Percentiles rank a stretch among this genome's conserved stretches.
Evolutionary conservation across 2,797 vertebrate genomes (phyloP).

Genomic region (Podargus strigoides): DNA sequence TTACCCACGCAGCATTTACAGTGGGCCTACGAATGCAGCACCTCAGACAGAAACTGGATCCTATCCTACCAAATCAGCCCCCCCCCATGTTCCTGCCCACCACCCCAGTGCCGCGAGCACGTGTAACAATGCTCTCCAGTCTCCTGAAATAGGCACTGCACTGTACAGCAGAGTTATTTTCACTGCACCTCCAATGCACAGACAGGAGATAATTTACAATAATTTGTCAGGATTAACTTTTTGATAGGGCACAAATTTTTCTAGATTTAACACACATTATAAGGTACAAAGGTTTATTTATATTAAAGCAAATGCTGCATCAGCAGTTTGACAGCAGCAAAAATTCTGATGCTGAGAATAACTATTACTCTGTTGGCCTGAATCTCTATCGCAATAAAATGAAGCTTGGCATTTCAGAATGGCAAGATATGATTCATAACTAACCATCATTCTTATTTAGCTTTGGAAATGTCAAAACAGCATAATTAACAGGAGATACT

Average conservation of each 20-base stretch:
- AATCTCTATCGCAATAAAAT: slow-evolving; percentile 26
- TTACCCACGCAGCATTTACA: background rate
- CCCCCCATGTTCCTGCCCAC: no score
- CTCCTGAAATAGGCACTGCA: background rate
- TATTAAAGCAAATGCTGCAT: slow-evolving; percentile 61
- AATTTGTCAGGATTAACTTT: slow-evolving; percentile 68
- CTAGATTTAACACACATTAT: slow-evolving; percentile 59
- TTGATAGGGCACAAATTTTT: slow-evolving; percentile 61
- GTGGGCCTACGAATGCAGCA: background rate
- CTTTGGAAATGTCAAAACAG: slow-evolving; percentile 47
- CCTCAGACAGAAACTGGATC: background rate
- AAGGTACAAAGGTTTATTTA: slow-evolving; percentile 56
- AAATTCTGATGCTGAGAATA: slow-evolving; percentile 9
- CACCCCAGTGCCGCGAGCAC: background rate
- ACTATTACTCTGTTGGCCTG: background rate
- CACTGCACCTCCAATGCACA: background rate
- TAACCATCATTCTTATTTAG: slow-evolving; percentile 38
- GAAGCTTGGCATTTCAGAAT: slow-evolving; percentile 28
- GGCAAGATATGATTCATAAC: slow-evolving; percentile 32
- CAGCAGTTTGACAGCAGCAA: slow-evolving; percentile 52
- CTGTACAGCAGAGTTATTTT: background rate
- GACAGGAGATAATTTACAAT: slow-evolving; percentile 47
- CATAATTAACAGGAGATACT: slow-evolving; percentile 48
- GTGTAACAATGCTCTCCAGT: background rate
- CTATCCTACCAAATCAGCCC: no score